Base-by-base conservation (phyloP, 2,888 invertebrate species). In the Oxycera nigricornis region DNA sequence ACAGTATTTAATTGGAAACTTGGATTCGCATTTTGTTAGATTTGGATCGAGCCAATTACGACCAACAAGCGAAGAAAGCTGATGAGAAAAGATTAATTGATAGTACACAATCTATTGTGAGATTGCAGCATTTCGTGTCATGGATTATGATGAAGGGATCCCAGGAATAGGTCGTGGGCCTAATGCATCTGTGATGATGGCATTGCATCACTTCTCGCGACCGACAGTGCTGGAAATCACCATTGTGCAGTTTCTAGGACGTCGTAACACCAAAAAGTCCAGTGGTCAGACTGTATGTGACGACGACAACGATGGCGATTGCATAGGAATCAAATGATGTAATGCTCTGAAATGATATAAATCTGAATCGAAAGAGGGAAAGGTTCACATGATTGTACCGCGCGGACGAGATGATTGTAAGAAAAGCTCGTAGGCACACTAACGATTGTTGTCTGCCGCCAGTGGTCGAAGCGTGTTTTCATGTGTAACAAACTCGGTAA, bases 361-460 rank as follows among this genome's bases (percentile, higher is more conserved):
- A 55, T 55, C 55, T 22, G 24, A 55, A 24, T 55, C 17, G 22
- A 55, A 24, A 55, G 55, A 55, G 55, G 24, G 55, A 55, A 55
- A 55, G 55, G 55, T 24, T 55, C 55, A 55, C 24, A 55, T 55
- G 22, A 55, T 46, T 46, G 46, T 55, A 24, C 22, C 55, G 20
- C 55, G 55, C 11, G 24, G 24, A 20, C 14, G 17, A 46, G 17
- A 46, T 46, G 17, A 46, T n/a, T 46, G 46, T 17, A 46, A 46
- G 46, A 46, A 46, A 46, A n/a, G n/a, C 46, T 46, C 46, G 11
- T 46, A 46, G 46, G 17, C 46, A 46, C n/a, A 46, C 46, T 46
- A 55, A 55, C 24, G 55, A 17, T 55, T 55, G 24, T 14, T 22
- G 24, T 55, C 55, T 55, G 55, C 7, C 3, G 55, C 20, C 1